phyloP scores from a whole-genome alignment of 2,797 vertebrate genomes.

The Phalloptychus januarius region DNA sequence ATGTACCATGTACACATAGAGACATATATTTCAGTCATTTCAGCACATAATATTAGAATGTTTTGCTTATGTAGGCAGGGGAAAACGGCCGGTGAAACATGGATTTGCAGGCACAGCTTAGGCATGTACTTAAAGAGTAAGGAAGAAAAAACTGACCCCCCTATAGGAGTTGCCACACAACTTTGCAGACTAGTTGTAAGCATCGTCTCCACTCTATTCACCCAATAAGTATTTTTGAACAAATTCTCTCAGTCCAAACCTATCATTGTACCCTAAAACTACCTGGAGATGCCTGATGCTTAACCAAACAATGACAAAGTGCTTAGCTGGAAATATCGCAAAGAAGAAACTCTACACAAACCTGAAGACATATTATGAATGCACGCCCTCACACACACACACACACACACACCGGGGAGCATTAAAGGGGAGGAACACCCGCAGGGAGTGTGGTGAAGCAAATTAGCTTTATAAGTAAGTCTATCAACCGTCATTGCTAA shows the following conservation, averaged over 20 bases:
- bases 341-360: constrained; percentile 9
- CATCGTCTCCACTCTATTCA: neutral
- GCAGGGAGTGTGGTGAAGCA: constrained; percentile 60
- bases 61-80: constrained; percentile 58
- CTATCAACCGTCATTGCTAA: constrained; percentile 65
- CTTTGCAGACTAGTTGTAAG: constrained; percentile 32
- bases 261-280: neutral
- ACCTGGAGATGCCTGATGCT: neutral
- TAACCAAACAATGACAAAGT: neutral
- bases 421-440: constrained; percentile 58
- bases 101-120: constrained; percentile 46
- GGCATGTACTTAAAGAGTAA: constrained; percentile 19
- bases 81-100: constrained; percentile 38
- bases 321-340: neutral
- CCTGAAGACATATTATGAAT: constrained; percentile 28
- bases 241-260: constrained; percentile 21
- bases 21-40: constrained; percentile 51
- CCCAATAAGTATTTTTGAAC: constrained; percentile 29
- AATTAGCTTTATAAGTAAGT: constrained; percentile 67
- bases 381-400: neutral
- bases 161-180: constrained; percentile 35
- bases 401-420: constrained; percentile 13
- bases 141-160: constrained; percentile 40
- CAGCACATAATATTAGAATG: constrained; percentile 31
- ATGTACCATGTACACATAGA: constrained; percentile 38